Percentiles rank a stretch among this genome's conserved stretches.
Evolutionary conservation across 1,140 invertebrate species (phyloP).

Genomic region (Cyclargus thomasi): DNA sequence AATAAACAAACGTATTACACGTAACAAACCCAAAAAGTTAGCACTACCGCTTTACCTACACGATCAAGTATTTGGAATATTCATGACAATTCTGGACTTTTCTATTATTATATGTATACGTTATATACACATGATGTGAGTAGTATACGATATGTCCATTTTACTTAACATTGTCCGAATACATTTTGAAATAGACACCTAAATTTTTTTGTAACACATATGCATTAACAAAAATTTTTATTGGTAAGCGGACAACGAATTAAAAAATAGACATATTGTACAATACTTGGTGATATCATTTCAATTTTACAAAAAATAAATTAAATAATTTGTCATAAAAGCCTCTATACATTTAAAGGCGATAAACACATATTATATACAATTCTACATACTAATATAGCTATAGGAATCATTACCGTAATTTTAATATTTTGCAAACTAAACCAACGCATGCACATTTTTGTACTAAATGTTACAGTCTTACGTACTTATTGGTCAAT

Average conservation of each 20-base stretch:
- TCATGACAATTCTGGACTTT: neutral
- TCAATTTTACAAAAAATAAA: conserved; percentile 10
- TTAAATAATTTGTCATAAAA: neutral
- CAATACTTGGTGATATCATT: neutral
- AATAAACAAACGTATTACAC: neutral
- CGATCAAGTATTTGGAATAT: neutral
- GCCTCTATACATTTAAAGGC: conserved; percentile 2
- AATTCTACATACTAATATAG: conserved; percentile 42
- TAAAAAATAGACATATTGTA: conserved; percentile 15
- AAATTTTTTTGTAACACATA: too few relatives aligned
- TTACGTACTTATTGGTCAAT: conserved; percentile 65
- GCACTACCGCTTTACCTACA: neutral
- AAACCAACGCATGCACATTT: conserved; percentile 27
- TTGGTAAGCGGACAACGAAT: conserved; percentile 8
- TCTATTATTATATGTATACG: neutral
- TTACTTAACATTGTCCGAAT: neutral
- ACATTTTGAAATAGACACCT: neutral
- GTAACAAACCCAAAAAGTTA: conserved; percentile 8
- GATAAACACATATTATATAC: conserved; percentile 6
- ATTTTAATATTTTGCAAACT: conserved; percentile 18
- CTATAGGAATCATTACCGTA: conserved; percentile 68
- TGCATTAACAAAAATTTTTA: conserved; percentile 1
- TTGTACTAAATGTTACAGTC: conserved; percentile 68
- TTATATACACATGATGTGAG: neutral
- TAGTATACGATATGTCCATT: neutral